Percentiles rank a stretch among this genome's conserved stretches.
Evolutionary conservation across 2,888 invertebrate genomes (phyloP).

Genomic region (Teleogryllus oceanicus): DNA sequence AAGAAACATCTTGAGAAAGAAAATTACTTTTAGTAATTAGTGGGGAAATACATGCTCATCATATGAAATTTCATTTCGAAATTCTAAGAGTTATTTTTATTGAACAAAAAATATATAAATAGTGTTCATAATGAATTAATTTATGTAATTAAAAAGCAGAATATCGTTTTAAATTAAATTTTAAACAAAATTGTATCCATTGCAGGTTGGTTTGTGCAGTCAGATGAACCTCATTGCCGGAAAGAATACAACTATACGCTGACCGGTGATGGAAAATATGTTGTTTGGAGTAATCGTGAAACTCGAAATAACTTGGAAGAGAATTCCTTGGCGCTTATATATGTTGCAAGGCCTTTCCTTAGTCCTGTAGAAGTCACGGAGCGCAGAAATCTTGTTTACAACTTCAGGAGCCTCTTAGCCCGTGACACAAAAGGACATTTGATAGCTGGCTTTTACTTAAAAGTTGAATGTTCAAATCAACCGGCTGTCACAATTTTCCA

Average conservation of each 20-base stretch:
- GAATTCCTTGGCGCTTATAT: conserved; percentile 65
- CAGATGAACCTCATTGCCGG: conserved; percentile 68
- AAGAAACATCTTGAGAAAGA: conserved; percentile 38
- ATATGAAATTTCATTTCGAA: too few relatives aligned
- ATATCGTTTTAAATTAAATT: too few relatives aligned
- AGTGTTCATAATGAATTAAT: too few relatives aligned
- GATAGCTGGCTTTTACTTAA: conserved; percentile 81
- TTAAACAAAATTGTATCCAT: conserved; percentile 25
- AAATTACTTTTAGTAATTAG: too few relatives aligned
- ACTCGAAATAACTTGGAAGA: conserved; percentile 61
- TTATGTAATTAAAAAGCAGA: too few relatives aligned
- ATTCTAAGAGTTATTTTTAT: too few relatives aligned
- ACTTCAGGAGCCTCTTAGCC: conserved; percentile 65
- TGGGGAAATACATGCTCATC: too few relatives aligned
- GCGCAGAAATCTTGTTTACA: conserved; percentile 82
- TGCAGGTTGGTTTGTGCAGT: conserved; percentile 78
- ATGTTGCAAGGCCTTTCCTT: conserved; percentile 72
- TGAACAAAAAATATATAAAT: too few relatives aligned
- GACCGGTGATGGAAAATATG: conserved; percentile 65
- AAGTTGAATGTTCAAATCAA: conserved; percentile 50
- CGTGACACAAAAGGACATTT: conserved; percentile 81
- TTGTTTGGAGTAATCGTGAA: conserved; percentile 82
- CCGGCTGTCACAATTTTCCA: conserved; percentile 70
- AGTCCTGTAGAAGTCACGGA: conserved; percentile 83
- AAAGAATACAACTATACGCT: conserved; percentile 83